Conservation (phyloP, 2,113 vertebrate species). For the Astur gentilis region DNA sequence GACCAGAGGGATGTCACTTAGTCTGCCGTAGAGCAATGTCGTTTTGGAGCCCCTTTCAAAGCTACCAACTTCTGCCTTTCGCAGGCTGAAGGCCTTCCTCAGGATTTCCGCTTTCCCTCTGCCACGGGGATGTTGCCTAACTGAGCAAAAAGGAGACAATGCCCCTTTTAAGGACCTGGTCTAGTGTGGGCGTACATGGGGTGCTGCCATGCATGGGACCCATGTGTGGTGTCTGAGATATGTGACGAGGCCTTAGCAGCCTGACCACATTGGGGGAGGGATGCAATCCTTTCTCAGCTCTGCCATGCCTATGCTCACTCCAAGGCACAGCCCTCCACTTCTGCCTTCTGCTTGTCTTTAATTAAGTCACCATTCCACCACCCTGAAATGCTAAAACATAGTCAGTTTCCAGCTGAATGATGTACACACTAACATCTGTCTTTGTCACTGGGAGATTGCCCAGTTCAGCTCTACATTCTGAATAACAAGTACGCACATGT, state of each 20-base stretch:
- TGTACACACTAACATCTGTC: neutral
- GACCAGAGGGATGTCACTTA: neutral
- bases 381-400: neutral
- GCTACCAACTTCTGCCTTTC: neutral
- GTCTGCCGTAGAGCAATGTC: neutral
- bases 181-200: too few species aligned
- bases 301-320: accelerated
- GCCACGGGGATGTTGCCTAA: too few species aligned
- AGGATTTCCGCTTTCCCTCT: too few species aligned
- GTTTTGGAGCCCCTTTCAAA: neutral
- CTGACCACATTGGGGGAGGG: neutral
- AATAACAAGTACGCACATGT: neutral
- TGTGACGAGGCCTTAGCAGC: neutral
- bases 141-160: too few species aligned
- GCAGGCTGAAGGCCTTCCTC: neutral
- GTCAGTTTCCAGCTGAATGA: neutral
- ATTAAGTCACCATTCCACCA: too few species aligned
- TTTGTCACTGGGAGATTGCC: neutral
- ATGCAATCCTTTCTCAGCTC: neutral
- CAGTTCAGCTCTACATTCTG: neutral
- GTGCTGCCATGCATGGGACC: too few species aligned
- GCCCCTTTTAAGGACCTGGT: too few species aligned
- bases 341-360: neutral
- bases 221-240: too few species aligned
- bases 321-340: neutral